Conservation (phyloP, 2,888 invertebrate genomes). For the Lasioglossum zephyrum region DNA sequence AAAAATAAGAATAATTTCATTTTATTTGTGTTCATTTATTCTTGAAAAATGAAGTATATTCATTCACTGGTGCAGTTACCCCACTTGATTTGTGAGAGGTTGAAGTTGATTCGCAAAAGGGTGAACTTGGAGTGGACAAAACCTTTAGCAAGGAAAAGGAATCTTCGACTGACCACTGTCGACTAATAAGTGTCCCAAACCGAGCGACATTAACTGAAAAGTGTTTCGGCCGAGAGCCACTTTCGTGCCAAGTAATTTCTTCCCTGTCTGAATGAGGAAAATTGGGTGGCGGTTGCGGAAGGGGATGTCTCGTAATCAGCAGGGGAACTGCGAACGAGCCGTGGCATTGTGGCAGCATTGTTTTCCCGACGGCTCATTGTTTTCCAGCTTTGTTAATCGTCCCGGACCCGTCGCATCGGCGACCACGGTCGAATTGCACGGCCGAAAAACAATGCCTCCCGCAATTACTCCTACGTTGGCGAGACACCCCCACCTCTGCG, state of each 20-base stretch:
- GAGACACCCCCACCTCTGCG: slow-evolving; percentile 24
- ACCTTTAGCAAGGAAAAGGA: no score
- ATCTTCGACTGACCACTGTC: background rate
- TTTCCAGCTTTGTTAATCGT: slow-evolving; percentile 80
- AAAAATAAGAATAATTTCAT: no score
- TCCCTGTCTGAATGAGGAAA: slow-evolving; percentile 17
- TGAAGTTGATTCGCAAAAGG: no score
- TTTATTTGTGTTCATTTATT: no score
- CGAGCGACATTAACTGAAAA: slow-evolving; percentile 3
- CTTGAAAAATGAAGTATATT: no score
- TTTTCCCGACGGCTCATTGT: slow-evolving; percentile 77
- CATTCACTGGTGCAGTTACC: no score
- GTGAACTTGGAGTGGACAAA: no score
- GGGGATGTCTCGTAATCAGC: slow-evolving; percentile 75
- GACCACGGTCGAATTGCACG: slow-evolving; percentile 47
- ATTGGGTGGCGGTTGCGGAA: background rate
- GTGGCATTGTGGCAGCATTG: slow-evolving; percentile 76
- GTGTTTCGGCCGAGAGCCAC: slow-evolving; percentile 24
- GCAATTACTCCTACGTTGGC: slow-evolving; percentile 75
- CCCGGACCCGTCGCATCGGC: slow-evolving; percentile 46
- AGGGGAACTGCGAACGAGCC: slow-evolving; percentile 73
- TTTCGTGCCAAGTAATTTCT: slow-evolving; percentile 14
- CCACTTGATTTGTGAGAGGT: no score
- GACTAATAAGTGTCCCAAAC: background rate
- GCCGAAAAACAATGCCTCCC: slow-evolving; percentile 75